phyloP scores from a whole-genome alignment of 2,888 invertebrate species.

The Drosophila incognita region DNA sequence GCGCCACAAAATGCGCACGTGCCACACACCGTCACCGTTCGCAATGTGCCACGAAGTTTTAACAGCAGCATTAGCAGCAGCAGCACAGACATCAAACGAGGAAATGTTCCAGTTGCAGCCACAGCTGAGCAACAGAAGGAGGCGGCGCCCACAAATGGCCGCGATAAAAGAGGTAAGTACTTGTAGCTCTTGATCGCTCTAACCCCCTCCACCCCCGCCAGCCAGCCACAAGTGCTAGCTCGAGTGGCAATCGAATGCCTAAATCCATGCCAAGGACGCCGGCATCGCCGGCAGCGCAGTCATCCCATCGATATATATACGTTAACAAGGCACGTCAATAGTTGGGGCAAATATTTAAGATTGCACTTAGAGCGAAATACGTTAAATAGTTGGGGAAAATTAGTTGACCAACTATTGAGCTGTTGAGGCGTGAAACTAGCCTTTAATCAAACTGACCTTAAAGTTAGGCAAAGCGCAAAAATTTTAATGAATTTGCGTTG shows the following conservation, averaged over 20 bases:
- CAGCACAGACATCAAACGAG: constrained; percentile 15
- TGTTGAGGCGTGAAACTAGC: constrained; percentile 36
- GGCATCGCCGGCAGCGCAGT: constrained; percentile 5
- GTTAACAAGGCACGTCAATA: constrained; percentile 52
- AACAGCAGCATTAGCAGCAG: constrained; percentile 28
- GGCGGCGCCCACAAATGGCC: constrained; percentile 39
- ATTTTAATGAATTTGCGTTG: constrained; percentile 14
- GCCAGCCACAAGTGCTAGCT: constrained; percentile 15
- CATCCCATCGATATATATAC: constrained; percentile 27
- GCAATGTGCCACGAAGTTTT: constrained; percentile 47
- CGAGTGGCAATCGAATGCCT: constrained; percentile 43
- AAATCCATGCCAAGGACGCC: constrained; percentile 58
- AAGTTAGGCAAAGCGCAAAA: constrained; percentile 2
- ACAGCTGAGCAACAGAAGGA: constrained; percentile 5
- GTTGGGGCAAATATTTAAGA: constrained; percentile 62
- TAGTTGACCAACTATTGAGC: constrained; percentile 7
- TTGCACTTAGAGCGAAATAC: constrained; percentile 56
- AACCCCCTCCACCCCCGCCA: neutral
- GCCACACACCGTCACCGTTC: constrained; percentile 9
- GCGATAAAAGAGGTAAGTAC: constrained; percentile 75
- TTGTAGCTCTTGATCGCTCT: constrained; percentile 19
- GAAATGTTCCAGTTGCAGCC: constrained; percentile 28
- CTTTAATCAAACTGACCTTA: constrained; percentile 31
- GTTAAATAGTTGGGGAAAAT: constrained; percentile 18
- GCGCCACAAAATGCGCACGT: constrained; percentile 23